Base-by-base conservation (phyloP, 2,888 invertebrate genomes). In the Carterocephalus palaemon region DNA sequence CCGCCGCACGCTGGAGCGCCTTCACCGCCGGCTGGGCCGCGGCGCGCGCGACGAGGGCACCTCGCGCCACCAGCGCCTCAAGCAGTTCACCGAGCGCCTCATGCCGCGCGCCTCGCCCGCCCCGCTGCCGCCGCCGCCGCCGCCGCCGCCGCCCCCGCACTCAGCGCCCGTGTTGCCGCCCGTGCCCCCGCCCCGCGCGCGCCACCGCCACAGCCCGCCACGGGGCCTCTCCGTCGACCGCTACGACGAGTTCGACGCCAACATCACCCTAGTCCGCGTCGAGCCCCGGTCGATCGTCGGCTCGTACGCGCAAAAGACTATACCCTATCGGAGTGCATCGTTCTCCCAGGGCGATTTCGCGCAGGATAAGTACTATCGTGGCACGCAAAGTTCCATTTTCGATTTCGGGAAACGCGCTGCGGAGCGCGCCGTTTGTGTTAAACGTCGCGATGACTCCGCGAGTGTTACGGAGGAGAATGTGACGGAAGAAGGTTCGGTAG, bases 271-370 rank as follows among this genome's bases (percentile, higher is more conserved):
- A 29, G 77, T 88, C 20, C 88, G 89, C 56, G 88, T 90, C 36
- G 90, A 91, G 60, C 88, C 90, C 2, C 85, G 90, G 46, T 88
- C 89, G 1, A 87, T 90, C 15, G 84, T 90, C 32, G 90, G 90
- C 16, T 89, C 90, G 0, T 90, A 90, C 63, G 87, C 89, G 8
- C 90, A 91, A 62, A 89, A 91, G 63, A 89, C 90, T 49, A 90
- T 92, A 58, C 94, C 95, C 1, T 92, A 92, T 67, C 90, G 95
- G 23, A 95, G 95, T 64, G 94, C 95, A 3, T 95, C 95, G 4
- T 95, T 96, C 67, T 95, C 95, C 0, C 95, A 95, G 77, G 94
- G 94, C 50, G 95, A 95, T 71, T 93, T 92, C 62, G 86, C 90
- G 0, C 90, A 90, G 40, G 91, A 91, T 52, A 81, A 82, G 48